Evolutionary conservation across 2,113 vertebrate genomes (phyloP), one percentile per base, ranked within the genome.

Genomic region (Cyprinodon brontotheroides): DNA sequence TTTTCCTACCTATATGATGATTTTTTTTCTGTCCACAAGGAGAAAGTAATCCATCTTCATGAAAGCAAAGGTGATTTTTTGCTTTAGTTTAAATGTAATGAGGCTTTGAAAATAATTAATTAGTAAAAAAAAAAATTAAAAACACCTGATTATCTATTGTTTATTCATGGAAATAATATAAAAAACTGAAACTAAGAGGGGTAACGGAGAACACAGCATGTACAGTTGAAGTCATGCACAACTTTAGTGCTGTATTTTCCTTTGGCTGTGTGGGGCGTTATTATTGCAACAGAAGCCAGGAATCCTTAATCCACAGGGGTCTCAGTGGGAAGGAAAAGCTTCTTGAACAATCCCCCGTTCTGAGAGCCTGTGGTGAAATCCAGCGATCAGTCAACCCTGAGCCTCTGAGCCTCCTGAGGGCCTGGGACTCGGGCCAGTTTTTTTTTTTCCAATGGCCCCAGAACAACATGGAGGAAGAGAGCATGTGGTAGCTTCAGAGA

Each of bases 301-400:
- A 87, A 86, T 85, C 85, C 87, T 84, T 92, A 90, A 92, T 90
- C 88, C 89, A 84, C 80, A 79, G 81, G 89, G 85, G 83, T 91
- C 85, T 91, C 88, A 81, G 85, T 69, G 91, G 90, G 80, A 86
- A 91, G 79, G 85, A 83, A 85, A 89, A 85, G 90, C 85, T 82
- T 80, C 85, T 82, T 74, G 74, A 86, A 89, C 88, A 87, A 87
- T 89, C 83, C 89, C 75, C 77, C 57, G 47, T 79, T 87, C 86
- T 73, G 83, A 87, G 83, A 87, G 80, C 85, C 87, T 74, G 87
- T 83, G 85, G 82, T 87, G 82, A 89, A 90, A 90, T 91, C 88
- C 85, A 83, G 83, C 76, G 88, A 89, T 91, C 88, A 91, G 90
- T 90, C 90, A 86, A 85, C 88, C 88, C 78, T 86, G 87, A 91